Evolutionary conservation across 2,797 vertebrate species (phyloP).

Genomic region (Linurgus olivaceus): DNA sequence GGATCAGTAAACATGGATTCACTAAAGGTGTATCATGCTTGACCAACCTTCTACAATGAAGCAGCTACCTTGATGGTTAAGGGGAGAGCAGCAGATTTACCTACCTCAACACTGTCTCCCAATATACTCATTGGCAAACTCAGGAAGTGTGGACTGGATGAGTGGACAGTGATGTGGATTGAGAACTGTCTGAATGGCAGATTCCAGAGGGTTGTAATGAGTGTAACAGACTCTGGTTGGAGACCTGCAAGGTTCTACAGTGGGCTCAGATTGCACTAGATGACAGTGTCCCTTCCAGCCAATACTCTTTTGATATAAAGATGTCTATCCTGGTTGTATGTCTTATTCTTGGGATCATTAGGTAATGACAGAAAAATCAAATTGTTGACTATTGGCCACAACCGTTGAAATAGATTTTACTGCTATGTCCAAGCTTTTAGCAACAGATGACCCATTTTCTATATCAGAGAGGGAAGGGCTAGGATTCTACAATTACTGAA

Average conservation of each 20-base stretch:
- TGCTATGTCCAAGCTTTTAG: neutral
- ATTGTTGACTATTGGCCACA: neutral
- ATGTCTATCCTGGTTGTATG: neutral
- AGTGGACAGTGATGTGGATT: neutral
- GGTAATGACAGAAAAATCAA: neutral
- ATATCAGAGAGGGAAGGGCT: neutral
- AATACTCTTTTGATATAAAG: neutral
- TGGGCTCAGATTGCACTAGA: neutral
- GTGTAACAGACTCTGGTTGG: neutral
- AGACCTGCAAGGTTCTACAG: neutral
- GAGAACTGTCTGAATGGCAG: neutral
- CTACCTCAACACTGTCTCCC: fast-evolving
- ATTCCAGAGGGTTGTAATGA: neutral
- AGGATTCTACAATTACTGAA: neutral
- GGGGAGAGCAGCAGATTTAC: neutral
- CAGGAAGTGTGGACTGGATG: neutral
- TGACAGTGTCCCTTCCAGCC: neutral
- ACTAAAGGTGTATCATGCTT: neutral
- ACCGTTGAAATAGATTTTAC: neutral
- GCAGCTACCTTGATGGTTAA: neutral
- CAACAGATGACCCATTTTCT: neutral
- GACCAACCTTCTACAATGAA: neutral
- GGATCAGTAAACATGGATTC: neutral
- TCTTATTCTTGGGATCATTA: neutral
- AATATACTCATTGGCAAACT: neutral